Evolutionary conservation across 1,140 invertebrate species (phyloP), one percentile per base, ranked within the genome.

Genomic region (Aphaenogaster ashmeadi): DNA sequence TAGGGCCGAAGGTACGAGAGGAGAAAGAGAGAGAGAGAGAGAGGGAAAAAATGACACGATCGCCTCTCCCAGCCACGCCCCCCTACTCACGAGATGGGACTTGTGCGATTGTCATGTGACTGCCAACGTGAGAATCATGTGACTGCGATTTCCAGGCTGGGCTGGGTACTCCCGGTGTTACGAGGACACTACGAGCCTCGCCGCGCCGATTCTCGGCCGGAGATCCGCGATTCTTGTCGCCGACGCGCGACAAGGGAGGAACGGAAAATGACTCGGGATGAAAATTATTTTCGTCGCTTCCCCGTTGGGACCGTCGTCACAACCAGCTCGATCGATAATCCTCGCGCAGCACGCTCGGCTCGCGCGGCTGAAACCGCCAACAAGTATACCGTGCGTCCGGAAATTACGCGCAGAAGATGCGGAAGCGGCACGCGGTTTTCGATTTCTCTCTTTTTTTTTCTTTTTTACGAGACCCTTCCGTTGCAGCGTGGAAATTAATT

Each of bases 51-150:
- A 77, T 58, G 15, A 67, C 27, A 56, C 18, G n/a, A 83, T 56
- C 33, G 33, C 44, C 7, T 77, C 15, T 52, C 44, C 60, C 41
- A 81, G 90, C 91, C 91, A 92, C 91, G 90, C 91, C 91, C 69
- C 88, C 88, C 89, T 90, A 91, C 89, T 90, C 88, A 88, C 91
- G 90, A 62, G 87, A 91, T 90, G 89, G 88, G 86, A 93, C 94
- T 94, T 94, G 92, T 91, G 91, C 91, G 92, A 93, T 92, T 91
- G 92, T 94, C 94, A 94, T 94, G 94, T 94, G 94, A 94, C 93
- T 92, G 91, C 90, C 93, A 94, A 94, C 93, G 93, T 94, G 94
- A 94, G 91, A 92, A 91, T 94, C 94, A 94, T 94, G 94, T 94
- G 93, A 94, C 94, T 91, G 54, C 67, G 36, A 66, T 80, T 75